Conservation (phyloP, 2,113 vertebrate genomes). For the Callospermophilus lateralis region DNA sequence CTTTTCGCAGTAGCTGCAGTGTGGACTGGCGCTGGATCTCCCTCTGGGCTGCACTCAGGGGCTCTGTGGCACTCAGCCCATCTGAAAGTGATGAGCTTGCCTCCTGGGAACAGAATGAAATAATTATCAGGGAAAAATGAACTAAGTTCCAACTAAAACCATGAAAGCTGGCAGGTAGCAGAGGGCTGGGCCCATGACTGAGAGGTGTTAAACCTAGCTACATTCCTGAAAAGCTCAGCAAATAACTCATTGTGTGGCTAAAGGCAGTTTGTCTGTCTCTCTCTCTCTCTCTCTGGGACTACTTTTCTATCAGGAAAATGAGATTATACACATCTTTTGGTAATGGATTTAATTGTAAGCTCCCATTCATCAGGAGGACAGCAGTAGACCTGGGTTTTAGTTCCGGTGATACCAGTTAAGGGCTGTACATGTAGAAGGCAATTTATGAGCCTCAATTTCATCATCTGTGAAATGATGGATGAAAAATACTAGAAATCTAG, state of each 20-base stretch:
- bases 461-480: neutral
- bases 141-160: neutral
- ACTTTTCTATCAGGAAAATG: neutral
- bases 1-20: slow-evolving; percentile 93
- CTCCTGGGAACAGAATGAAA: slow-evolving; percentile 83
- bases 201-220: neutral
- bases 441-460: neutral
- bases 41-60: slow-evolving; percentile 90
- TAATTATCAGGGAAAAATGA: neutral
- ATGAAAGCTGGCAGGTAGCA: neutral
- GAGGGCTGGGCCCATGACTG: neutral
- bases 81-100: slow-evolving; percentile 79
- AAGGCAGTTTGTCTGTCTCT: neutral
- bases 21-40: slow-evolving; percentile 96
- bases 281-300: neutral
- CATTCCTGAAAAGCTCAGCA: neutral
- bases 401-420: neutral
- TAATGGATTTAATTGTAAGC: neutral
- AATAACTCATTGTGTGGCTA: neutral
- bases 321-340: neutral
- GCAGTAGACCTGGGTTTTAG: neutral
- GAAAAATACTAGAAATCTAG: neutral
- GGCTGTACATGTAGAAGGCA: neutral
- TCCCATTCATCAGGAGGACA: neutral
- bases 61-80: slow-evolving; percentile 88